phyloP scores from a whole-genome alignment of 2,113 vertebrate species.

The Burhinus bistriatus region DNA sequence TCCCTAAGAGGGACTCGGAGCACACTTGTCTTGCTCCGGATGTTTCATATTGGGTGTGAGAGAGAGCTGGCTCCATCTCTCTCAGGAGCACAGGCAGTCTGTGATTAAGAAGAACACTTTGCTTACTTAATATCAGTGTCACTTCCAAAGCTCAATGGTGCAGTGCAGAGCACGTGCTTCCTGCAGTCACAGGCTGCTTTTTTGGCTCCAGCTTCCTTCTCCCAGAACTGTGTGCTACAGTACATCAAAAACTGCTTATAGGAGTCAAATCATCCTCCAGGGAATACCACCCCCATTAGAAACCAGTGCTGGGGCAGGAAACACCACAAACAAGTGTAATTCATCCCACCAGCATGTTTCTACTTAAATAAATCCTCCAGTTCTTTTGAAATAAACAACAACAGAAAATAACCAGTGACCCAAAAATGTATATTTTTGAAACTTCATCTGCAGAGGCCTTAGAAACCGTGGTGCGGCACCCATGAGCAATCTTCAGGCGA shows the following conservation, averaged over 20 bases:
- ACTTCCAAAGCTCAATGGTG: neutral
- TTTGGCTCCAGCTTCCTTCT: neutral
- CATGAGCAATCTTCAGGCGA: rapidly evolving
- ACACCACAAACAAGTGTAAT: conserved; percentile 17
- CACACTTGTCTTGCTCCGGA: rapidly evolving
- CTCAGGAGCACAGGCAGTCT: neutral
- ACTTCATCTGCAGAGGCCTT: neutral
- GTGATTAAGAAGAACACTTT: neutral
- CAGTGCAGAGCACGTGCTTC: neutral
- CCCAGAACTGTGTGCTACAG: neutral
- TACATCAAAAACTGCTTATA: neutral
- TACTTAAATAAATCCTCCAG: neutral
- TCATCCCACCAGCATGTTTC: neutral
- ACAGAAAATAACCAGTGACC: neutral
- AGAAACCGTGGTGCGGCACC: neutral
- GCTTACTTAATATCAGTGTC: neutral
- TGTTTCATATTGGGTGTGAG: neutral
- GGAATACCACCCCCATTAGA: neutral
- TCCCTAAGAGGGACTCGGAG: neutral
- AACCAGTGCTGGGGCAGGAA: neutral
- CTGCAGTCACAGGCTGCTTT: neutral
- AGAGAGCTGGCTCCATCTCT: neutral
- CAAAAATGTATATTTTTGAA: neutral
- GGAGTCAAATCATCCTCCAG: neutral
- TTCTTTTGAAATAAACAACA: neutral